Evolutionary conservation across 2,113 vertebrate genomes (phyloP), one percentile per base, ranked within the genome.

Genomic region (Passer montanus): DNA sequence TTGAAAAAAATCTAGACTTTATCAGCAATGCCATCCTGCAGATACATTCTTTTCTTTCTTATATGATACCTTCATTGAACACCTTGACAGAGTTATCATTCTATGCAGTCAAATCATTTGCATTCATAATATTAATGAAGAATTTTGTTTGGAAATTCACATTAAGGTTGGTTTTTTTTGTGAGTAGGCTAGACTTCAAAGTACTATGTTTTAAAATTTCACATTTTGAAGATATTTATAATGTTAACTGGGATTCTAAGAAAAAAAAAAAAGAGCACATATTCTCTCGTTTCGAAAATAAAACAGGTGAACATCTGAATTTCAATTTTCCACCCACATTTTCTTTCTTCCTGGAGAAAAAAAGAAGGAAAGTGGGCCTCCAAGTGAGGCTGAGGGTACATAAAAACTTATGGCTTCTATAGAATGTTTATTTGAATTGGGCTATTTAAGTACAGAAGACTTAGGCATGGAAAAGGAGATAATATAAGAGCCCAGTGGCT

Each of bases 251-350:
- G 30, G 14, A 68, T 37, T 66, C 13, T 39, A 69, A 87, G 37
- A 1, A 26, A 31, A 1, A 28, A 31, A 50, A 41, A 37, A 10
- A 39, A 31, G 5, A 4, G 2, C 5, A 22, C 1, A 7, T 66
- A 56, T 81, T 76, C 13, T 60, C 28, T 49, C 7, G 5, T 14
- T 90, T 80, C 21, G 70, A 70, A 84, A 67, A 31, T 12, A 58
- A 75, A 67, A 35, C 14, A 66, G 5, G 6, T 52, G 23, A 55
- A 52, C 9, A 64, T 62, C 23, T 58, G 16, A 64, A 53, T 84
- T 89, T 69, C 8, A 74, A 10, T 74, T 83, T 89, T 50, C 2
- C 8, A 43, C 14, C 2, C 56, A 37, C 5, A 17, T 35, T 78
- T n/a, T 64, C 31, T 56, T 59, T 75, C 17, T 89, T 81, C 10